Evolutionary conservation across 2,888 invertebrate species (phyloP), one percentile per base, ranked within the genome.

Genomic region (Isotomurus palustris): DNA sequence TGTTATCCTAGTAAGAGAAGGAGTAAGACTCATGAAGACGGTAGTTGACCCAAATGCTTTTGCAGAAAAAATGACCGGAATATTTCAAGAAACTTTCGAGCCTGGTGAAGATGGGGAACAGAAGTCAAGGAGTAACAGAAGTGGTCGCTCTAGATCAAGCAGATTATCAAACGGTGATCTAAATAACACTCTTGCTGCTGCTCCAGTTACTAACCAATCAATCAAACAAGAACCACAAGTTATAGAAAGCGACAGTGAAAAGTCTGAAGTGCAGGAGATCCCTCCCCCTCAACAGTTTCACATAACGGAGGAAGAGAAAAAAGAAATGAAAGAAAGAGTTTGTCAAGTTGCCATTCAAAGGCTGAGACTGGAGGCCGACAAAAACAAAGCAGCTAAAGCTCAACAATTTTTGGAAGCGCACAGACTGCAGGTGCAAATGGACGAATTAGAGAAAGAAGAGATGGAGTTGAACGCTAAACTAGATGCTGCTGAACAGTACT

Each of bases 1-100:
- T 50, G 53, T 57, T 41, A 50, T 54, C 17, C 10, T 61, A 12
- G 36, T 61, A 14, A 43, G 38, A 28, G 35, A 38, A 10, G 45
- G 51, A 5, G 57, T 57, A 1, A 57, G 57, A 22, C 12, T 51
- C 12, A 28, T 54, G 17, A 50, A 57, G 14, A 51, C 41, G 29
- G 19, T 56, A 32, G 43, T 57, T 12, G 57, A 54, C 2, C 5
- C 24, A 17, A 19, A 2, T 28, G 14, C 29, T 12, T 61, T 56
- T 48, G 32, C 27, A 21, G 45, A 53, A n/a, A 54, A 50, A 43
- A 57, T 61, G 57, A 19, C 43, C 1, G 24, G 28, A 17, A 50
- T 61, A 28, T 32, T 61, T 14, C 53, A 61, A 50, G 40, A 51
- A 49, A n/a, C 49, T n/a, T 58, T 58, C 48, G 57, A 58, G 29